Evolutionary conservation across 2,888 invertebrate species (phyloP).

Genomic region (Pomacea canaliculata): DNA sequence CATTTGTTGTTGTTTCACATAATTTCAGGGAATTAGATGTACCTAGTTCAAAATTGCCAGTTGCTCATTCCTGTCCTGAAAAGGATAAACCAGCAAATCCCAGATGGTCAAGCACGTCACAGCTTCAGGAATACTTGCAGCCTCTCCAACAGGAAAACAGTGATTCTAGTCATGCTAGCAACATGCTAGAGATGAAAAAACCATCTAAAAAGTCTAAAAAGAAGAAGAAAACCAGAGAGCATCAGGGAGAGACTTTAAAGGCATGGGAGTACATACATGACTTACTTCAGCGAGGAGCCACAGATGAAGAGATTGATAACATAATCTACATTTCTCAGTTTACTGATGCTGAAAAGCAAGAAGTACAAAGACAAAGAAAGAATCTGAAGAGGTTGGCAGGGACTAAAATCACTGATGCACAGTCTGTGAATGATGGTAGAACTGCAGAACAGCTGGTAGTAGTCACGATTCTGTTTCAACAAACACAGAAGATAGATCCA

Average conservation of each 20-base stretch:
- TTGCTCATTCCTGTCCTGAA: no score
- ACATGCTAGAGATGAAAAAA: background rate
- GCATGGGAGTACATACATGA: background rate
- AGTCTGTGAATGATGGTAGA: no score
- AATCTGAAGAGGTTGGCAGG: no score
- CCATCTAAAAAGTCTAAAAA: background rate
- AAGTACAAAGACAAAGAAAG: constrained; percentile 3
- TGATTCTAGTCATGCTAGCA: no score
- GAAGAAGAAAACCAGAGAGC: background rate
- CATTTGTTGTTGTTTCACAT: no score
- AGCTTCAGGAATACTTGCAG: background rate
- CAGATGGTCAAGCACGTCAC: background rate
- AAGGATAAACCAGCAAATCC: background rate
- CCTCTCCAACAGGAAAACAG: background rate
- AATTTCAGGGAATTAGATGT: no score
- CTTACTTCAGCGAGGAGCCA: constrained; percentile 13
- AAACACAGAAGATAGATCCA: background rate
- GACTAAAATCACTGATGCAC: background rate
- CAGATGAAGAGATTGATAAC: constrained; percentile 47
- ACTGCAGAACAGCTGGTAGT: background rate
- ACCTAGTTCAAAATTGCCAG: no score
- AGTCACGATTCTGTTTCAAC: background rate
- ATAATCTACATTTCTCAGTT: constrained; percentile 43
- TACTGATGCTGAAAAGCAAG: constrained; percentile 30
- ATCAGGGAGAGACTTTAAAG: background rate